Conservation (phyloP, 2,888 invertebrate genomes). For the Baronia brevicornis region DNA sequence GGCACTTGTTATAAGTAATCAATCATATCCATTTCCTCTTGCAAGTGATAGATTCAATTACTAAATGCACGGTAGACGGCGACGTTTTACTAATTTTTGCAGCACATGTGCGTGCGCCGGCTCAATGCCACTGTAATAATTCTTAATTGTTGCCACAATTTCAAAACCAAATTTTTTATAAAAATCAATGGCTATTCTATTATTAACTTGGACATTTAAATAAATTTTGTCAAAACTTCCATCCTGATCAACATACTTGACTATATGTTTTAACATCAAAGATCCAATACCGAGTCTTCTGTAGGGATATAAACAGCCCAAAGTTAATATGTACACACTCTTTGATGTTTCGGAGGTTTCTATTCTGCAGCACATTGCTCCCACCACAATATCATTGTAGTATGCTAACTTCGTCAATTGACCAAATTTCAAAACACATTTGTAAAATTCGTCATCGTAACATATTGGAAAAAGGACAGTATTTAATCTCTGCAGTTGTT, state of each 20-base stretch:
- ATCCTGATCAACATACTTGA: constrained; percentile 95
- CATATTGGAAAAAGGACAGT: constrained; percentile 98
- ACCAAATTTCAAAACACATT: constrained; percentile 97
- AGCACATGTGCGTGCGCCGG: constrained; percentile 98
- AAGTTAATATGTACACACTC: constrained; percentile 98
- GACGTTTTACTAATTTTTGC: constrained; percentile 86
- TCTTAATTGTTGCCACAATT: constrained; percentile 97
- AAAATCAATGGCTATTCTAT: constrained; percentile 98
- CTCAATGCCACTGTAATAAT: constrained; percentile 99
- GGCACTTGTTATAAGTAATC: too few species aligned
- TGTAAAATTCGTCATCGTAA: constrained; percentile 99
- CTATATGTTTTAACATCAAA: constrained; percentile 97
- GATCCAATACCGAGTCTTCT: constrained; percentile 96
- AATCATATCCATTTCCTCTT: constrained; percentile 70
- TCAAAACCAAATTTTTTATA: constrained; percentile 99
- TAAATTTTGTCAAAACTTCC: constrained; percentile 98
- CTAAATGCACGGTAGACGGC: constrained; percentile 38
- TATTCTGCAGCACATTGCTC: constrained; percentile 98
- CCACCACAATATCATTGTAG: constrained; percentile 99
- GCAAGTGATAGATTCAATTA: constrained; percentile 65
- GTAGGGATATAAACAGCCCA: constrained; percentile 98
- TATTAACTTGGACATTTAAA: constrained; percentile 98
- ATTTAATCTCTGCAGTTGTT: constrained; percentile 96
- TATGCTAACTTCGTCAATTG: constrained; percentile 98
- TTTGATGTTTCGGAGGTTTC: constrained; percentile 92